Conservation (phyloP, 2,888 invertebrate genomes). For the Sericinus montela region DNA sequence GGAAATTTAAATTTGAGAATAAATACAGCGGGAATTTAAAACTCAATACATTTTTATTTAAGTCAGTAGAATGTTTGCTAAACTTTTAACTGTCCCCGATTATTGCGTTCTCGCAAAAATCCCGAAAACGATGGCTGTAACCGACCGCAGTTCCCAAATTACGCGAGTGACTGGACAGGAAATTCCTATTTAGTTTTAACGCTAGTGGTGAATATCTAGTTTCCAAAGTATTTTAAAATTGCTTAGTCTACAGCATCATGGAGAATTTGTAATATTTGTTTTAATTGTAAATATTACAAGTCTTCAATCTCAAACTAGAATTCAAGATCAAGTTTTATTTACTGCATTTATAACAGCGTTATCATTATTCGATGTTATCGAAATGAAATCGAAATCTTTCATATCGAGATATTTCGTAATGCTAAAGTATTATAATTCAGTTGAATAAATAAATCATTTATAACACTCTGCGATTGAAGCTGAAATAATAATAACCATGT, state of each 20-base stretch:
- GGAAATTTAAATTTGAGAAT: too few relatives aligned
- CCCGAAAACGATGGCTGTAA: neutral
- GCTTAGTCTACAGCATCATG: too few relatives aligned
- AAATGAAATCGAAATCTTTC: too few relatives aligned
- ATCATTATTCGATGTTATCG: neutral
- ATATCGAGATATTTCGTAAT: neutral
- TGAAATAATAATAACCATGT: neutral
- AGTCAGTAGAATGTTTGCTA: neutral
- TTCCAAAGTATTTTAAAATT: neutral
- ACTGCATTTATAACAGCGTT: too few relatives aligned
- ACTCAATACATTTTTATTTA: neutral
- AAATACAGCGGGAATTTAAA: too few relatives aligned
- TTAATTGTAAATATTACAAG: too few relatives aligned
- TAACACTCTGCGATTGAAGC: neutral
- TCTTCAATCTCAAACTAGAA: too few relatives aligned
- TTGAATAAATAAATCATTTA: neutral
- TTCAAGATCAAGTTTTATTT: too few relatives aligned
- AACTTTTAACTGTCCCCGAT: neutral
- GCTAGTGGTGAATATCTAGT: neutral
- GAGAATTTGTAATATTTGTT: too few relatives aligned
- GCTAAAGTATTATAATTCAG: too few relatives aligned
- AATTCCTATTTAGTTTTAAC: constrained; percentile 4
- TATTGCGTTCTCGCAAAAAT: constrained; percentile 4
- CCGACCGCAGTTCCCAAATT: neutral
- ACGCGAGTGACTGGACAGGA: neutral